Base-by-base conservation (phyloP, 2,888 invertebrate genomes). In the Dorcus parallelipipedus region DNA sequence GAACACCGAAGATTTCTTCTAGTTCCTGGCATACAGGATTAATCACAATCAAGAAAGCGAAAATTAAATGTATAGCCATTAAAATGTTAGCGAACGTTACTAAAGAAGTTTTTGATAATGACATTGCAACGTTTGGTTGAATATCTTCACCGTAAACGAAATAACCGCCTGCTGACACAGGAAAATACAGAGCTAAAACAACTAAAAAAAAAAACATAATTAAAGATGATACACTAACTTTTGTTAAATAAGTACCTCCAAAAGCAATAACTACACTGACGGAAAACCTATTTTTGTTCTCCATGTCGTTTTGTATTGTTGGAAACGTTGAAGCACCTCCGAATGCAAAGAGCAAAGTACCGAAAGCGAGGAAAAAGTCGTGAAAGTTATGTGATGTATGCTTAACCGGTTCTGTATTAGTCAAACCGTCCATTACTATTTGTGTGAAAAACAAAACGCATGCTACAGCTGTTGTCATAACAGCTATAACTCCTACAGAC, bases 281-380 rank as follows among this genome's bases (percentile, higher is more conserved):
- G n/a, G 84, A 80, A 73, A 90, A 90, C 67, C 87, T 80, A 5
- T 76, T 76, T 67, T 86, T 86, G 60, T 88, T 82, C 20, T 77
- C 76, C 90, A 90, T 91, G 69, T 91, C 90, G 66, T 89, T 88
- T 73, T 90, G 90, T 54, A 91, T 88, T 0, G 90, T 90, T 2
- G 90, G 90, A 76, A 91, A 91, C 2, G 87, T 85, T 0, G 88
- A 86, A 5, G 88, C 88, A 2, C 89, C 89, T 4, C 89, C 88
- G 69, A 88, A 89, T 0, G 88, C 83, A 72, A 89, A 90, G 73
- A 88, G 79, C 57, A 89, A 84, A 6, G 86, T 86, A 6, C 89
- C 89, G 69, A 88, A 86, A 0, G 88, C 84, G 33, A 88, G 73
- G 73, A 87, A 88, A 76, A 89, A 88, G 61, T 86, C 84, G 58